These are phyloP conservation scores for Euwallacea fornicatus DNA, from an alignment of 1,140 invertebrate species.

Conservation along the genomic window DNA sequence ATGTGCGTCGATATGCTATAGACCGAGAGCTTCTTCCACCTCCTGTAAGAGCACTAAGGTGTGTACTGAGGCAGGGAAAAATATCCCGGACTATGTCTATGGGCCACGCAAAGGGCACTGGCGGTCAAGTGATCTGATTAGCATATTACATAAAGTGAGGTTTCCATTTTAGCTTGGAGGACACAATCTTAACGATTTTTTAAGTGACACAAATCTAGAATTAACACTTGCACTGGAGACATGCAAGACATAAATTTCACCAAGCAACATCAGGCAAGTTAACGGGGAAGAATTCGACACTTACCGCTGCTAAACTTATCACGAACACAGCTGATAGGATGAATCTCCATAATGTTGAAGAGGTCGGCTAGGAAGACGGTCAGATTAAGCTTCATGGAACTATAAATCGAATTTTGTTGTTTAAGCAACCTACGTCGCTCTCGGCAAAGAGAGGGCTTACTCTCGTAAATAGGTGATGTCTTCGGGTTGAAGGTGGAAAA, in stretches of 20 bases:
- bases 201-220: no score
- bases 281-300: conserved; percentile 15
- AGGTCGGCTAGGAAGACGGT: conserved; percentile 93
- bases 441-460: conserved; percentile 57
- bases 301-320: conserved; percentile 58
- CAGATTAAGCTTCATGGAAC: conserved; percentile 90
- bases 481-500: conserved; percentile 94
- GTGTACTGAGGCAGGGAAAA: no score
- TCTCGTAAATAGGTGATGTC: conserved; percentile 95
- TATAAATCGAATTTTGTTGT: conserved; percentile 53
- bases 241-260: no score
- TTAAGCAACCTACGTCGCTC: neutral
- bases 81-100: neutral
- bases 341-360: conserved; percentile 93
- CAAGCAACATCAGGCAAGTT: no score
- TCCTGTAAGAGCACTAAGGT: no score
- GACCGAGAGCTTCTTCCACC: neutral
- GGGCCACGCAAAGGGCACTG: neutral
- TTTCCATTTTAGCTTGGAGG: no score
- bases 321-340: conserved; percentile 85
- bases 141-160: neutral
- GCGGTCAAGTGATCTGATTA: conserved; percentile 3
- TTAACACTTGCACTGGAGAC: no score
- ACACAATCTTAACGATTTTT: no score
- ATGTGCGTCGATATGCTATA: neutral